phyloP scores from a whole-genome alignment of 2,113 vertebrate genomes.

The Tychaedon coryphoeus region DNA sequence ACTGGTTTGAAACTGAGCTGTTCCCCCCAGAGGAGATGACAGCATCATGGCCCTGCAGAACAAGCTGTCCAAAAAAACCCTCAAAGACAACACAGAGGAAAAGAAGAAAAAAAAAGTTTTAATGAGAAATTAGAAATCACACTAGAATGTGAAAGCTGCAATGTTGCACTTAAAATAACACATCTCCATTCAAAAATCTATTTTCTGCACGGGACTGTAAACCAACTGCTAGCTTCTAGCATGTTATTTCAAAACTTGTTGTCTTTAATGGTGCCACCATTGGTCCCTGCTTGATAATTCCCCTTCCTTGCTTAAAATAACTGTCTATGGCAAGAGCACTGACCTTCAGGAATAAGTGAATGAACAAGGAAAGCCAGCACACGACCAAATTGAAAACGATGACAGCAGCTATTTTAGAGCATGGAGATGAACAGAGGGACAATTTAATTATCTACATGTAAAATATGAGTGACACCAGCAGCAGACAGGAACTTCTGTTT shows the following conservation, averaged over 20 bases:
- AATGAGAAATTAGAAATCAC: not conserved
- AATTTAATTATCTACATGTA: not conserved
- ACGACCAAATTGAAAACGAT: not conserved
- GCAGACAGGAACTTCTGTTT: constrained; percentile 2
- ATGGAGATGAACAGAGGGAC: not conserved
- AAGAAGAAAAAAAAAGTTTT: not conserved
- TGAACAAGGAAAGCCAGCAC: not conserved
- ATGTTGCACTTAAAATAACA: not conserved
- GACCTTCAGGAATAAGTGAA: constrained; percentile 11
- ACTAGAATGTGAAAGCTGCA: not conserved
- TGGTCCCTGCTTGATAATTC: not conserved
- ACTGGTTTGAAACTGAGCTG: not conserved
- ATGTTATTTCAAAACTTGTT: not conserved
- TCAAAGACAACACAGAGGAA: not conserved
- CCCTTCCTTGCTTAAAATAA: not conserved
- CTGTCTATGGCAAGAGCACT: not conserved
- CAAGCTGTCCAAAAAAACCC: not conserved
- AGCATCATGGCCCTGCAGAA: not conserved
- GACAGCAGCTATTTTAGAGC: not conserved
- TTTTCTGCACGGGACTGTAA: not conserved
- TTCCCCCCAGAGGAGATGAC: not conserved
- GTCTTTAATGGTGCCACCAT: not conserved
- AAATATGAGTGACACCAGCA: not conserved
- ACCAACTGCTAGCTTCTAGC: not conserved
- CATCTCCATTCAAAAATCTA: not conserved